Evolutionary conservation across 2,797 vertebrate species (phyloP).

Genomic region (Phylloscopus collybita): DNA sequence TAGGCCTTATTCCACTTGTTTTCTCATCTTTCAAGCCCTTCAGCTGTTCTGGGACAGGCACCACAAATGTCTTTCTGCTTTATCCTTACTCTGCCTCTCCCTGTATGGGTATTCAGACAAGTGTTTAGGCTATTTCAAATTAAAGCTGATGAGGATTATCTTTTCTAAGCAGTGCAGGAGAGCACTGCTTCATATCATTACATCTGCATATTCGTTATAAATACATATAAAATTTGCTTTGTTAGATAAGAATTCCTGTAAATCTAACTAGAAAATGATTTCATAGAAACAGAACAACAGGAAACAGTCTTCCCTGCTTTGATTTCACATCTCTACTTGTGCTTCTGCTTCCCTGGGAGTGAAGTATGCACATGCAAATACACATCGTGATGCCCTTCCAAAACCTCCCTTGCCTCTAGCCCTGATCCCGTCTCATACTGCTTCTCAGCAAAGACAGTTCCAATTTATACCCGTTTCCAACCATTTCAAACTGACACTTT

Average conservation of each 20-base stretch:
- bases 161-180: not conserved
- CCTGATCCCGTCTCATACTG: not conserved
- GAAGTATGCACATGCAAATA: not conserved
- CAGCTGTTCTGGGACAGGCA: not conserved
- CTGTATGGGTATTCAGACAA: not conserved
- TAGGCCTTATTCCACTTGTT: not conserved
- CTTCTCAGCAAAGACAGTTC: conserved; percentile 52
- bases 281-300: not conserved
- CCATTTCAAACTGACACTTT: conserved; percentile 57
- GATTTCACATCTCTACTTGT: not conserved
- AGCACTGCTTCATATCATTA: rapidly evolving
- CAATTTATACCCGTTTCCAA: conserved; percentile 52
- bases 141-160: not conserved
- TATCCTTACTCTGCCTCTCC: not conserved
- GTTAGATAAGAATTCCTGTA: not conserved
- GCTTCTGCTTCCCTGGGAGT: not conserved
- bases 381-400: not conserved
- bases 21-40: not conserved
- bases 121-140: not conserved
- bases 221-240: not conserved
- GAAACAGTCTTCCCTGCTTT: not conserved
- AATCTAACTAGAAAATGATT: not conserved
- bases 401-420: conserved; percentile 23
- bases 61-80: not conserved
- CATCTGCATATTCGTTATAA: not conserved